phyloP scores from a whole-genome alignment of 2,888 invertebrate species.

The Nematopogon swammerdamellus region DNA sequence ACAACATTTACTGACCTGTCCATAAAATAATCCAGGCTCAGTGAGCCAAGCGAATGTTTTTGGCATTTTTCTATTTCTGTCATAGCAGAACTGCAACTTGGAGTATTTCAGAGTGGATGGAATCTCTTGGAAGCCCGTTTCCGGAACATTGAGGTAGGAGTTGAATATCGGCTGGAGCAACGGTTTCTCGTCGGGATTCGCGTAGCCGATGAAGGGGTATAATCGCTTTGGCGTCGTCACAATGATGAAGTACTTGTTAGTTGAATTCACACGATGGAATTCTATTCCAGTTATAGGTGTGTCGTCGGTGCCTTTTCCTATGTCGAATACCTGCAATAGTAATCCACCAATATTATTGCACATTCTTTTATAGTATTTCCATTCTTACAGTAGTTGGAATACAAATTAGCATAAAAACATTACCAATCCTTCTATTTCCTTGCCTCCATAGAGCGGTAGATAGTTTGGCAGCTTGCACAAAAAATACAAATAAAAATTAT shows the following conservation, averaged over 20 bases:
- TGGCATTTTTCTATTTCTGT: slow-evolving; percentile 63
- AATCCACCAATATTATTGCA: too few relatives aligned
- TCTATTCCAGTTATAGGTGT: slow-evolving; percentile 84
- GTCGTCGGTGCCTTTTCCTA: slow-evolving; percentile 74
- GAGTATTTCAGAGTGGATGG: slow-evolving; percentile 74
- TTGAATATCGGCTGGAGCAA: slow-evolving; percentile 77
- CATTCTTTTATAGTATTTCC: too few relatives aligned
- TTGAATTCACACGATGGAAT: slow-evolving; percentile 69
- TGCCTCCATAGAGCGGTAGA: slow-evolving; percentile 68
- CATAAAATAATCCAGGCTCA: slow-evolving; percentile 77
- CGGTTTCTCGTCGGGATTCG: slow-evolving; percentile 74
- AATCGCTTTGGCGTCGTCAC: slow-evolving; percentile 80
- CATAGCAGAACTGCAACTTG: slow-evolving; percentile 72
- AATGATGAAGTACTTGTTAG: slow-evolving; percentile 76
- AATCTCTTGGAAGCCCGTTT: slow-evolving; percentile 68
- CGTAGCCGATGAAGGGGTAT: slow-evolving; percentile 83
- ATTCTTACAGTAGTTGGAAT: too few relatives aligned
- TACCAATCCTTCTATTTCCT: slow-evolving; percentile 75
- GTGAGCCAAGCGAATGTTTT: slow-evolving; percentile 86
- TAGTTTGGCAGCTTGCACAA: slow-evolving; percentile 69
- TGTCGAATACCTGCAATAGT: slow-evolving; percentile 73
- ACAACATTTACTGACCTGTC: slow-evolving; percentile 66
- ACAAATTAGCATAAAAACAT: slow-evolving; percentile 15
- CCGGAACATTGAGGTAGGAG: slow-evolving; percentile 68
- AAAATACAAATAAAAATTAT: slow-evolving; percentile 20